Evolutionary conservation across 2,797 vertebrate species (phyloP).

Genomic region (Falco concolor): DNA sequence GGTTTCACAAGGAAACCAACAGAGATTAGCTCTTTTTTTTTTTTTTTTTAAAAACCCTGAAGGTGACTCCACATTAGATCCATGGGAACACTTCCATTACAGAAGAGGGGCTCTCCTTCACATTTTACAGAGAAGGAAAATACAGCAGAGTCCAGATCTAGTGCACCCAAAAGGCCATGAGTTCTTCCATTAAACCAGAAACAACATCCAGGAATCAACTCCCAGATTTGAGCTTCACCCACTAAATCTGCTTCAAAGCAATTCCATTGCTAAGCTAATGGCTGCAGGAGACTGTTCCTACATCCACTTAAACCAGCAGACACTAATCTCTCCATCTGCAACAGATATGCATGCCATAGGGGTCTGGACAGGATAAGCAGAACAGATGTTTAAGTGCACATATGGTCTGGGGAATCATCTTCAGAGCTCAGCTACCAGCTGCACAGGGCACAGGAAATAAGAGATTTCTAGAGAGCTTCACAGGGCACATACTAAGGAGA

Average conservation of each 20-base stretch:
- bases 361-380: conserved; percentile 43
- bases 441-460: background rate
- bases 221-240: background rate
- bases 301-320: conserved; percentile 31
- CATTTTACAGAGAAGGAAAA: background rate
- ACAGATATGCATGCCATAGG: background rate
- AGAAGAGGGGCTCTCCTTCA: background rate
- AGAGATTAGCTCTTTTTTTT: background rate
- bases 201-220: background rate
- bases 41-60: background rate
- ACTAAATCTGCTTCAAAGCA: conserved; percentile 53
- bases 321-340: conserved; percentile 50
- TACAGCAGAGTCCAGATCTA: background rate
- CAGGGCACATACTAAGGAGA: background rate
- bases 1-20: background rate
- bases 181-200: background rate
- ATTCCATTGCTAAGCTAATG: background rate
- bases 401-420: background rate
- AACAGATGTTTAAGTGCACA: conserved; percentile 17
- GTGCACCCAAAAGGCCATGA: background rate
- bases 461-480: background rate
- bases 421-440: background rate
- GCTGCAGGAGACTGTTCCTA: conserved; percentile 3
- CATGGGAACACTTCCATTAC: background rate
- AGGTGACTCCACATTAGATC: background rate